Base-by-base conservation (phyloP, 2,888 invertebrate species). In the Apodemia mormo region DNA sequence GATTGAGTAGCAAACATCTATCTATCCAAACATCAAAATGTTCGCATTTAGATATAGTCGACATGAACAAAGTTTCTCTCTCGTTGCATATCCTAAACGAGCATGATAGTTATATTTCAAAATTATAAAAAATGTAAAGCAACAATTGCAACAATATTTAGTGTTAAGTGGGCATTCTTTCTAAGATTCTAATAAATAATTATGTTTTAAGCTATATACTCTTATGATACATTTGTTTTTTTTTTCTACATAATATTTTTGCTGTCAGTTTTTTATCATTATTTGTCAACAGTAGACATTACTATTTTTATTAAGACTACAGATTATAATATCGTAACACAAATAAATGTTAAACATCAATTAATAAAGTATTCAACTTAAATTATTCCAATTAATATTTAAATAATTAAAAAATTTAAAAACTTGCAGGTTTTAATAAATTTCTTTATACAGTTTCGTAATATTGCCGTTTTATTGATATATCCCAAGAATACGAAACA, bases 381-480 rank as follows among this genome's bases (percentile, higher is more conserved):
- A 61, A 12, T 61, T 12, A 30, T 12, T 61, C 61, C 10, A 52
- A 69, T 54, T 66, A 67, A 69, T 65, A 67, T 65, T 54, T 69
- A 68, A 40, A n/a, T n/a, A n/a, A n/a, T n/a, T n/a, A n/a, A n/a
- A n/a, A n/a, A n/a, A 56, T 45, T 68, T 54, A 56, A 49, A 65
- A 65, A 29, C 64, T 45, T 65, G 82, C 80, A 77, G 81, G 82
- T 49, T 87, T 86, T 80, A 92, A 88, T 91, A 90, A 89, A 85
- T 86, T 85, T 88, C 90, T 92, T 91, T 92, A 87, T 92, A 92
- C 89, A 88, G 83, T 90, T 92, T 90, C 88, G 82, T 87, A 89
- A 77, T 76, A 52, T 14, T 65, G 69, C 77, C 30, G 75, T 85
- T 89, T 88, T 80, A 81, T 80, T 87, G 80, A 65, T 14, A n/a